Conservation (phyloP, 2,113 vertebrate genomes). For the Martes martes region DNA sequence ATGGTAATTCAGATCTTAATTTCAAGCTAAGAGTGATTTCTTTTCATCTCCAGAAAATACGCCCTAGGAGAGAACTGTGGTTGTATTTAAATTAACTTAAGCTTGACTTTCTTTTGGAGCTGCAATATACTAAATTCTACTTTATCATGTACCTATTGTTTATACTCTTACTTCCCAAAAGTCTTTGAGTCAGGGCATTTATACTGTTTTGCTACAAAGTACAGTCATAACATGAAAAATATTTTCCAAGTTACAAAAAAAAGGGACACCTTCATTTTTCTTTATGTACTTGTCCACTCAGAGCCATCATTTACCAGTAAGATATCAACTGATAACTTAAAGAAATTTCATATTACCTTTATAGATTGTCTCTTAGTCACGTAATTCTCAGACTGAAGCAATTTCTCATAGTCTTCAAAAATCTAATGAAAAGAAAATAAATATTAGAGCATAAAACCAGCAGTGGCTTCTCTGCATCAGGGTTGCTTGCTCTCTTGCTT, state of each 20-base stretch:
- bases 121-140: not conserved
- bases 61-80: not conserved
- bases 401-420: slow-evolving; percentile 97
- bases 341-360: slow-evolving; percentile 87
- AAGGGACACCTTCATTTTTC: not conserved
- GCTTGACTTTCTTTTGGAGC: not conserved
- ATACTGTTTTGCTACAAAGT: not conserved
- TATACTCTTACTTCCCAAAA: slow-evolving; percentile 1
- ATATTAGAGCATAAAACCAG: not conserved
- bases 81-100: not conserved
- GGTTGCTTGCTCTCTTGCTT: not conserved
- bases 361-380: slow-evolving; percentile 98
- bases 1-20: not conserved
- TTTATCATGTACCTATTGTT: not conserved
- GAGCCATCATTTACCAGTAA: not conserved
- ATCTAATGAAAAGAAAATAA: slow-evolving; percentile 84
- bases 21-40: not conserved
- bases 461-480: not conserved
- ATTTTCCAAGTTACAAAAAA: not conserved
- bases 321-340: not conserved
- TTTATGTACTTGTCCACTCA: not conserved
- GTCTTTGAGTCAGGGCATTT: not conserved
- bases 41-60: not conserved
- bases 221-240: not conserved
- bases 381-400: slow-evolving; percentile 97